Evolutionary conservation across 2,113 vertebrate genomes (phyloP).

Genomic region (Ammodytes dubius): DNA sequence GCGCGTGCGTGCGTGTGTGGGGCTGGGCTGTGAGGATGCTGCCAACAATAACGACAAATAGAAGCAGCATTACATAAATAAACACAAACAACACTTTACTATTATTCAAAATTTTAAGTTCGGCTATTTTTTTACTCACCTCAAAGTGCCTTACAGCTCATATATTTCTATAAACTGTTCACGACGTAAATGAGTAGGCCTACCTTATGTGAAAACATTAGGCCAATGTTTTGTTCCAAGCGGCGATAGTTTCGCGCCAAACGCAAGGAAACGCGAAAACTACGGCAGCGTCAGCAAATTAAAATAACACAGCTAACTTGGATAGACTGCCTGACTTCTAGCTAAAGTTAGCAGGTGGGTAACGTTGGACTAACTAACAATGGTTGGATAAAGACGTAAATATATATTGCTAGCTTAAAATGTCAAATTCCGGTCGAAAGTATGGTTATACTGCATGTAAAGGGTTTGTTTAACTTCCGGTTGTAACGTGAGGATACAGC

Average conservation of each 20-base stretch:
- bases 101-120: background rate
- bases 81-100: background rate
- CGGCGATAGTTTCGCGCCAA: constrained; percentile 33
- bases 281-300: background rate
- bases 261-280: background rate
- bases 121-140: background rate
- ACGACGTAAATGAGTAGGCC: background rate
- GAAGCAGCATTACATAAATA: background rate
- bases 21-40: background rate
- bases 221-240: background rate
- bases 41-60: background rate
- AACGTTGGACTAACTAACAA: background rate
- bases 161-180: too few species aligned
- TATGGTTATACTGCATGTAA: background rate
- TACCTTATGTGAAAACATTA: too few species aligned
- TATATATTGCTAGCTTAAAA: background rate
- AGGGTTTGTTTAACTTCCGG: background rate
- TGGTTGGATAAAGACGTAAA: background rate
- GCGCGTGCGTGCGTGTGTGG: background rate
- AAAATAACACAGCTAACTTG: background rate
- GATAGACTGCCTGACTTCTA: background rate
- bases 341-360: background rate
- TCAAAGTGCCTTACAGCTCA: too few species aligned
- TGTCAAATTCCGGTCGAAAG: background rate
- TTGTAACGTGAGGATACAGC: background rate